These are phyloP conservation scores for Andrena praecox DNA, from an alignment of 2,888 invertebrate species.

Conservation along the genomic window DNA sequence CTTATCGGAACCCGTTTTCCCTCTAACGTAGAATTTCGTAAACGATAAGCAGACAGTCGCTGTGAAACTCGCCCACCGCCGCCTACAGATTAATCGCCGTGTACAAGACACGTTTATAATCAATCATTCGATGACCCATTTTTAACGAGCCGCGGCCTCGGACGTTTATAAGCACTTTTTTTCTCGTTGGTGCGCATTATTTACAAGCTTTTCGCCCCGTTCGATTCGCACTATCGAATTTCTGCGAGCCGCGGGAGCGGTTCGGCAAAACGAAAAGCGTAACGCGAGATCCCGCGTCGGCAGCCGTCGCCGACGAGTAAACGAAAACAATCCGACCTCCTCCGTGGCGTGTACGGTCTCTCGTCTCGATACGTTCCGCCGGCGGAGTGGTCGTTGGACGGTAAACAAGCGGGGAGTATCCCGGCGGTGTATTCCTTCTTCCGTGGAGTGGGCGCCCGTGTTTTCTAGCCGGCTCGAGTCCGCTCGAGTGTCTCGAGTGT, in stretches of 20 bases:
- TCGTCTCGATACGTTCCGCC: neutral
- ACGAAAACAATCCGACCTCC: constrained; percentile 35
- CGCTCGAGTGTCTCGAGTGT: neutral
- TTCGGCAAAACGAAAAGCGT: constrained; percentile 23
- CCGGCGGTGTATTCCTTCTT: neutral
- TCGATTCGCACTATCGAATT: neutral
- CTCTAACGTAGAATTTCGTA: neutral
- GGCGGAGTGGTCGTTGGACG: neutral
- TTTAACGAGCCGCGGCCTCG: neutral
- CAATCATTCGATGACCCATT: neutral
- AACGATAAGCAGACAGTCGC: neutral
- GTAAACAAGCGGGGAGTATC: constrained; percentile 20
- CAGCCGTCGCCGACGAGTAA: neutral
- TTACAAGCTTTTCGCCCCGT: neutral
- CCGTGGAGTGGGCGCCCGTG: neutral
- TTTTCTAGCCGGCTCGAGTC: neutral
- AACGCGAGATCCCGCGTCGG: constrained; percentile 5
- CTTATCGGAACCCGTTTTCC: constrained; percentile 24
- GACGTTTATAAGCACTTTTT: constrained; percentile 4
- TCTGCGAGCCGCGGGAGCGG: neutral
- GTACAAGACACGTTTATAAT: no score
- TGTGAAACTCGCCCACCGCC: no score
- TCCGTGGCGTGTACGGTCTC: constrained; percentile 3
- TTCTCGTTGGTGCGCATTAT: neutral
- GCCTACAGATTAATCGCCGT: no score